These are phyloP conservation scores for Romanomermis culicivorax DNA, from an alignment of 2,888 invertebrate genomes.

Conservation along the genomic window DNA sequence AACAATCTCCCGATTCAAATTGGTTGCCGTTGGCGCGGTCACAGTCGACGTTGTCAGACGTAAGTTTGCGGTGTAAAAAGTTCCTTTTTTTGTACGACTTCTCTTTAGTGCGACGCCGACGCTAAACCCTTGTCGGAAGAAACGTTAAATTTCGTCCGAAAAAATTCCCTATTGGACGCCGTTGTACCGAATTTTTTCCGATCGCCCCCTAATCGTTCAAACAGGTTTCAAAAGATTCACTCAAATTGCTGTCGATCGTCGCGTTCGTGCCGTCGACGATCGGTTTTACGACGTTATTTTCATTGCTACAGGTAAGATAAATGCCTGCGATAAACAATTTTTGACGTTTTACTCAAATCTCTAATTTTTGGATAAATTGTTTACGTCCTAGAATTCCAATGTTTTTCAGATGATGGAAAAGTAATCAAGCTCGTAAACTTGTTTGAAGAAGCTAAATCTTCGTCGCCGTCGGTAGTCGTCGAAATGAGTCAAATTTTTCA, in stretches of 20 bases:
- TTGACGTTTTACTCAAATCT: too few relatives aligned
- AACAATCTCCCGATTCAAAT: constrained; percentile 47
- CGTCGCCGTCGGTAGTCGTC: constrained; percentile 62
- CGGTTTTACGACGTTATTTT: constrained; percentile 63
- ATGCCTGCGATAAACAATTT: too few relatives aligned
- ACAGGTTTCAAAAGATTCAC: constrained; percentile 45
- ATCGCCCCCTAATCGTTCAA: constrained; percentile 57
- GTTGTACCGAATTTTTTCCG: constrained; percentile 43
- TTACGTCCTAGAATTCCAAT: too few relatives aligned
- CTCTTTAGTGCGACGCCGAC: constrained; percentile 20
- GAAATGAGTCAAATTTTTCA: constrained; percentile 46
- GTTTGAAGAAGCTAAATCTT: constrained; percentile 6
- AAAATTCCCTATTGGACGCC: constrained; percentile 20
- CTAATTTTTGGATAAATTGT: too few relatives aligned
- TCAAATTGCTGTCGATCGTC: constrained; percentile 72
- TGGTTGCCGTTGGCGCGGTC: constrained; percentile 50
- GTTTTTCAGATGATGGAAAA: constrained; percentile 20
- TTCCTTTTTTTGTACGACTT: neutral
- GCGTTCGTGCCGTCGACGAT: constrained; percentile 62
- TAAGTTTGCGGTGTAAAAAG: neutral
- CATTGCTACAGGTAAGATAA: constrained; percentile 64
- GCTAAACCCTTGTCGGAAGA: constrained; percentile 21
- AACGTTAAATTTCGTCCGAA: constrained; percentile 19
- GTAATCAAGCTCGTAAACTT: constrained; percentile 20
- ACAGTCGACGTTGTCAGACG: neutral